Evolutionary conservation across 2,113 vertebrate species (phyloP).

Genomic region (Cinclus cinclus): DNA sequence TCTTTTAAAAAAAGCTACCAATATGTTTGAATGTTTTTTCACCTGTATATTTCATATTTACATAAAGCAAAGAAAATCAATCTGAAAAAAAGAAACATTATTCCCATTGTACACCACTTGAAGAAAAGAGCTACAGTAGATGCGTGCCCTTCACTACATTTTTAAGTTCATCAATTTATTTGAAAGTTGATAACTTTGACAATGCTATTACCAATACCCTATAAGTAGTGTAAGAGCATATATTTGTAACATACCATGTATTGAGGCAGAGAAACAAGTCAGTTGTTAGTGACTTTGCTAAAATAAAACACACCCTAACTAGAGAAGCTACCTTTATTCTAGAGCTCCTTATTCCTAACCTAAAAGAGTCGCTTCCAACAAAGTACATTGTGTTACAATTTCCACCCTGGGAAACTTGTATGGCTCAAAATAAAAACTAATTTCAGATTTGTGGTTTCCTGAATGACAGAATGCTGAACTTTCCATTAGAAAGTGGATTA

Average conservation of each 20-base stretch:
- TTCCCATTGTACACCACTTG: accelerated
- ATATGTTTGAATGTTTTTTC: background rate
- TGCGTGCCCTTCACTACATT: background rate
- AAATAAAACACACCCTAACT: background rate
- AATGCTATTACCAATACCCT: background rate
- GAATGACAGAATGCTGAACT: background rate
- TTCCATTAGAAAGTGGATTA: background rate
- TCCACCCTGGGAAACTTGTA: background rate
- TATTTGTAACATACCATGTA: background rate
- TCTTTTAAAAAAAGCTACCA: background rate
- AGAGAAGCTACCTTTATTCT: background rate
- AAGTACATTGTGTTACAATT: background rate
- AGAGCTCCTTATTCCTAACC: background rate
- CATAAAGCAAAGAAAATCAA: background rate
- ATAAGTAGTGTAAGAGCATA: accelerated
- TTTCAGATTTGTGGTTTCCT: background rate
- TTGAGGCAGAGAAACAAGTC: background rate
- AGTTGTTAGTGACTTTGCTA: background rate
- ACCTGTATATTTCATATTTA: background rate
- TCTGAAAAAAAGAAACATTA: background rate
- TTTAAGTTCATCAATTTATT: background rate
- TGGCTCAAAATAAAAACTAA: background rate
- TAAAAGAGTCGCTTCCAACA: background rate
- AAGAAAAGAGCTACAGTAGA: background rate
- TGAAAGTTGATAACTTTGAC: background rate